Evolutionary conservation across 2,888 invertebrate species (phyloP).

Genomic region (Troides oblongomaculatus): DNA sequence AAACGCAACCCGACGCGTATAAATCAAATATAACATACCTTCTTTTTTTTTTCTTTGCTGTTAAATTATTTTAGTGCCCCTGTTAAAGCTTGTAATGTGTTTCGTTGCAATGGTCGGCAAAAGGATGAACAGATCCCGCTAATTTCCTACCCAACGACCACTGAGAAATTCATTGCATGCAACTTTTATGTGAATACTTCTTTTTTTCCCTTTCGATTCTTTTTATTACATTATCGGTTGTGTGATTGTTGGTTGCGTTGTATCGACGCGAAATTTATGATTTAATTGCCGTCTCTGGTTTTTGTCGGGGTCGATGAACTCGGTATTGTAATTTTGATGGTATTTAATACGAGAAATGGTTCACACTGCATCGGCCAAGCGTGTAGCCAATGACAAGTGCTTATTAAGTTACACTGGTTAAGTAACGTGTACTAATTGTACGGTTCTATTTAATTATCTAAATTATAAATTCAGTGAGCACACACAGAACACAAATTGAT

Average conservation of each 20-base stretch:
- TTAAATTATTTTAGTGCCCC: slow-evolving; percentile 43
- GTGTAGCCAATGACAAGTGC: slow-evolving; percentile 47
- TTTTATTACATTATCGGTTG: slow-evolving; percentile 74
- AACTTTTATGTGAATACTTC: slow-evolving; percentile 54
- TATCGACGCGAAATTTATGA: slow-evolving; percentile 75
- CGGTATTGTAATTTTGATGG: slow-evolving; percentile 30
- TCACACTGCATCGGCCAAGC: slow-evolving; percentile 44
- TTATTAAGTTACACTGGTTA: slow-evolving; percentile 32
- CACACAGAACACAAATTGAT: not conserved
- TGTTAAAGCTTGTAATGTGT: slow-evolving; percentile 38
- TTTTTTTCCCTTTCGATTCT: slow-evolving; percentile 53
- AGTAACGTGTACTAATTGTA: slow-evolving; percentile 22
- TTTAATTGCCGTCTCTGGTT: slow-evolving; percentile 70
- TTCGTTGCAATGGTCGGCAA: slow-evolving; percentile 42
- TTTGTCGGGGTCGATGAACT: slow-evolving; percentile 47
- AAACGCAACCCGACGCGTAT: slow-evolving; percentile 45
- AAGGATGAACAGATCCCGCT: slow-evolving; percentile 44
- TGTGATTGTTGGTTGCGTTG: slow-evolving; percentile 76
- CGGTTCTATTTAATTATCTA: slow-evolving; percentile 26
- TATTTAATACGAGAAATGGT: slow-evolving; percentile 34
- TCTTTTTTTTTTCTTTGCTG: slow-evolving; percentile 41
- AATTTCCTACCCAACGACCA: slow-evolving; percentile 56
- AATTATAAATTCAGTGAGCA: slow-evolving; percentile 20
- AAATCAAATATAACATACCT: slow-evolving; percentile 48
- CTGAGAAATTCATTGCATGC: slow-evolving; percentile 60